phyloP scores from a whole-genome alignment of 2,797 vertebrate genomes.

The Eulemur albifrons region DNA sequence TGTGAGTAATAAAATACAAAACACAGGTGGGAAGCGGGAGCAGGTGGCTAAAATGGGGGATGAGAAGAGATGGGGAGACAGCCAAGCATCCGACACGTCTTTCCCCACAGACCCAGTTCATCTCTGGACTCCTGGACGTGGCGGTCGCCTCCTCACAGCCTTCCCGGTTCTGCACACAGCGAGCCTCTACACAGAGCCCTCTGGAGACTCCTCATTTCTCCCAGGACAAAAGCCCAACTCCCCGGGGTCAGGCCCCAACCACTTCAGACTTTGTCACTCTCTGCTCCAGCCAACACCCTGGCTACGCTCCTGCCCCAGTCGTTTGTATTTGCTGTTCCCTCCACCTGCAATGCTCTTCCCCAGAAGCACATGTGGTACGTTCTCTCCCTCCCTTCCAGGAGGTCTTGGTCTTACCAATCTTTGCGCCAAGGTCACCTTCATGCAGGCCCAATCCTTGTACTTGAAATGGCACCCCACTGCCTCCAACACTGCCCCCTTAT shows the following conservation, averaged over 20 bases:
- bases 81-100: too few species aligned
- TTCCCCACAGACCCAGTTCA: background rate
- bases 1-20: background rate
- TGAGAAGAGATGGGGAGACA: background rate
- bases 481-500: background rate
- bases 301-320: background rate
- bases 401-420: background rate
- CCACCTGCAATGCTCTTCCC: background rate
- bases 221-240: background rate
- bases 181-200: background rate
- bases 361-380: background rate
- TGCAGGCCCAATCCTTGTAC: background rate
- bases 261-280: background rate
- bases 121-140: background rate
- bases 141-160: background rate
- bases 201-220: background rate
- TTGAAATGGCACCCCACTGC: background rate
- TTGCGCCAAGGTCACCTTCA: background rate
- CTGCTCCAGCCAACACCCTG: background rate
- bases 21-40: background rate
- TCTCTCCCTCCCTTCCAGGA: background rate
- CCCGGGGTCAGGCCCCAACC: background rate
- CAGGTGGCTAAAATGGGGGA: background rate
- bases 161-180: background rate
- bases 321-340: background rate